A percentile compares a stretch with the other conserved stretches of the same genome.
Conservation (phyloP, 2,797 vertebrate genomes). For the Rhynchotus rufescens region DNA sequence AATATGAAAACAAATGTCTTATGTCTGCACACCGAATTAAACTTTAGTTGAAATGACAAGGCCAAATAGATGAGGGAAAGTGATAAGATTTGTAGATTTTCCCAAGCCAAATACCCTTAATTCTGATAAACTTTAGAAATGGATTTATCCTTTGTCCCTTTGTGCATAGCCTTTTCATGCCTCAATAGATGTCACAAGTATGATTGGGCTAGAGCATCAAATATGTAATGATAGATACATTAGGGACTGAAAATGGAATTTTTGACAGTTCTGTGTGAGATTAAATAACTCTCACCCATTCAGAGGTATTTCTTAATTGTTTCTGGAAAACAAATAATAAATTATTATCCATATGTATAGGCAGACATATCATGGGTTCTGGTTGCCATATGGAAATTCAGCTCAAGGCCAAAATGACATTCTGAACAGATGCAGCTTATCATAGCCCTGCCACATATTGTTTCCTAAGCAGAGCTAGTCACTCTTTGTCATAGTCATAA, state of each 20-base stretch:
- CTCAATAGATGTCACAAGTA: background rate
- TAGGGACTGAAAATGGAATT: background rate
- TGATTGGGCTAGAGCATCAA: background rate
- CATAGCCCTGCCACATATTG: background rate
- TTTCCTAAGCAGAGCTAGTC: background rate
- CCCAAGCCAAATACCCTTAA: background rate
- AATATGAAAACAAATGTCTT: background rate
- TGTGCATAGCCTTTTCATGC: background rate
- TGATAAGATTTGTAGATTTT: background rate
- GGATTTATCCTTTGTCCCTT: background rate
- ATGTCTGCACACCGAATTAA: background rate
- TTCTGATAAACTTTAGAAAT: background rate
- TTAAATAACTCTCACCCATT: background rate
- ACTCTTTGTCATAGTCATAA: background rate
- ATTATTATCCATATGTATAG: background rate
- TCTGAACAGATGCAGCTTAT: background rate
- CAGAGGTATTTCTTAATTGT: background rate
- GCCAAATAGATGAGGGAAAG: background rate
- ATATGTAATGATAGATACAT: background rate
- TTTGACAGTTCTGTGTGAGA: background rate
- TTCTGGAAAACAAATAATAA: background rate
- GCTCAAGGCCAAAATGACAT: background rate
- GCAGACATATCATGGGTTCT: background rate
- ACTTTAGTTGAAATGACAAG: background rate
- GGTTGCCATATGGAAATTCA: background rate